Conservation (phyloP, 1,140 invertebrate species). For the Pogonognathellus flavescens region DNA sequence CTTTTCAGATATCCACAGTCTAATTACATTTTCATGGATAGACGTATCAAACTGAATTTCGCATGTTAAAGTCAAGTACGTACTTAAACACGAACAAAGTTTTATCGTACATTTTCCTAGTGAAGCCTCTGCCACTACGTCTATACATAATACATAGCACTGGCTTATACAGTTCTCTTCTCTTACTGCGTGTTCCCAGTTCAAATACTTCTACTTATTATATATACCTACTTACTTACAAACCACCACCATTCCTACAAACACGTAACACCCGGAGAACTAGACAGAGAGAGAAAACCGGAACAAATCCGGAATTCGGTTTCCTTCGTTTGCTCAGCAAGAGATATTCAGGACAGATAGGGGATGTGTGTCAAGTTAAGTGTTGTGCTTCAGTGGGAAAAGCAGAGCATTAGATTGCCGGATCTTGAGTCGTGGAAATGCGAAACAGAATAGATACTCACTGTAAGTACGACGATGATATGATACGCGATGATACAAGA, state of each 20-base stretch:
- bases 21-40: conserved; percentile 44
- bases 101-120: too few relatives aligned
- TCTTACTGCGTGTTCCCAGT: not conserved
- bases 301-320: conserved; percentile 1
- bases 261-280: not conserved
- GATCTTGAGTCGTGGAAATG: conserved; percentile 39
- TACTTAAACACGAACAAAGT: not conserved
- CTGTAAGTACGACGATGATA: not conserved
- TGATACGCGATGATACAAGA: not conserved
- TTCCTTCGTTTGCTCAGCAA: not conserved
- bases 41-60: not conserved
- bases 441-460: not conserved
- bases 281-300: not conserved
- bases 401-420: conserved; percentile 38
- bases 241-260: too few relatives aligned
- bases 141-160: too few relatives aligned
- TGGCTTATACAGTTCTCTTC: too few relatives aligned
- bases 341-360: not conserved
- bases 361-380: conserved; percentile 45
- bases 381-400: conserved; percentile 43
- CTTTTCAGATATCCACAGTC: not conserved
- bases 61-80: not conserved
- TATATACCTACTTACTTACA: not conserved
- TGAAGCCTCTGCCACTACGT: too few relatives aligned
- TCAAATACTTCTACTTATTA: not conserved